Conservation (phyloP, 2,797 vertebrate genomes). For the Parambassis ranga region DNA sequence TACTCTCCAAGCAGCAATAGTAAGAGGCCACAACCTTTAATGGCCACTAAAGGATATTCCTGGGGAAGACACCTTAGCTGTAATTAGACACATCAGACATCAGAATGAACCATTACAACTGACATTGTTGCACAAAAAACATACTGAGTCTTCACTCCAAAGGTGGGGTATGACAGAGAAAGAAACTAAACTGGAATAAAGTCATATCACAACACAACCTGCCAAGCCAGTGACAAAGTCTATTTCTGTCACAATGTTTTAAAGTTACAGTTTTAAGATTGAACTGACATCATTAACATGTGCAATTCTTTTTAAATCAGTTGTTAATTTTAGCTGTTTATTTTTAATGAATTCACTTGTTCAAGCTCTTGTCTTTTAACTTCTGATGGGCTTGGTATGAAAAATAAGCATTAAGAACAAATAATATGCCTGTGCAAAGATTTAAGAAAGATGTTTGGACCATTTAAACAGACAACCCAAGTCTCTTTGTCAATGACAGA, state of each 20-base stretch:
- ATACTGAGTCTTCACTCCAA: no score
- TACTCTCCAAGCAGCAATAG: constrained; percentile 33
- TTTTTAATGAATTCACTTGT: neutral
- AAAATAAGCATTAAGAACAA: constrained; percentile 6
- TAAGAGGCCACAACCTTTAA: constrained; percentile 13
- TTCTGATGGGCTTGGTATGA: neutral
- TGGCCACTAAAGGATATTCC: constrained; percentile 26
- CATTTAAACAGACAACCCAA: neutral
- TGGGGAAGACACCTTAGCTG: constrained; percentile 24
- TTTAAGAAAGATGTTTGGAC: constrained; percentile 4
- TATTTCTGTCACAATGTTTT: no score
- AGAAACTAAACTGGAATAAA: no score
- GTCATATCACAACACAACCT: no score
- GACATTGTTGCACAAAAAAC: no score
- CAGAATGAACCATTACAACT: neutral
- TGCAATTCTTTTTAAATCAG: no score
- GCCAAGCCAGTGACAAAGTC: no score
- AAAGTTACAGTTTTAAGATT: no score
- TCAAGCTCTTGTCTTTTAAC: neutral
- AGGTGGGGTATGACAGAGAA: no score
- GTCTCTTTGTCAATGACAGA: constrained; percentile 31
- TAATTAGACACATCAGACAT: constrained; percentile 5
- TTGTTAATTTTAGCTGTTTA: neutral
- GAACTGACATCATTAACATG: no score
- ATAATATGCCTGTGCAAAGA: neutral